Base-by-base conservation (phyloP, 2,113 vertebrate genomes). In the Tretioscincus oriximinensis region DNA sequence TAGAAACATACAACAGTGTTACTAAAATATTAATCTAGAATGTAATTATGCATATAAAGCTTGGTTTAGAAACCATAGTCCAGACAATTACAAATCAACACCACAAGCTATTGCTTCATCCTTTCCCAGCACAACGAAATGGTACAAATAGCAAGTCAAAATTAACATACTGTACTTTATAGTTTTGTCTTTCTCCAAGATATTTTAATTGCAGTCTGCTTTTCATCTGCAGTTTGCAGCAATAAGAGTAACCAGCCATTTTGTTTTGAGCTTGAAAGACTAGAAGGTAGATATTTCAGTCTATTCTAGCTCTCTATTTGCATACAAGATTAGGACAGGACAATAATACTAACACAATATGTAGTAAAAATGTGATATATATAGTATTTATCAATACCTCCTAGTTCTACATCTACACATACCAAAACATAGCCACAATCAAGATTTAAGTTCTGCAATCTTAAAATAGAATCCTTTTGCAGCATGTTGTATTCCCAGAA, bases 171-270 rank as follows among this genome's bases (percentile, higher is more conserved):
- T 18, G 16, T 85, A 87, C 81, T 88, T 73, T 83, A 51, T 73
- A 89, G 89, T 76, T 85, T 77, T 89, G 79, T 79, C 80, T 12
- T 84, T 89, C 76, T 88, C 87, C 35, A 29, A 86, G 84, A 72
- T 81, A 89, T 86, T 85, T 92, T 91, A 90, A 92, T 83, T 92
- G 87, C 84, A 93, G 84, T 24, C 12, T 85, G 87, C 76, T 88
- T 88, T 89, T 82, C 83, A 79, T 11, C 66, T 83, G 78, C 88
- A 90, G 82, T 90, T 78, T 86, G 89, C 89, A 93, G 91, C 82
- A 79, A 84, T 89, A 85, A 81, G 71, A 71, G 29, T 68, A 35
- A 89, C 91, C 91, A 93, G 91, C 88, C 93, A 94, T 91, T 92
- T 94, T 90, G 91, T 85, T 89, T 92, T 73, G 84, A 72, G 88